Evolutionary conservation across 1,140 invertebrate species (phyloP), one percentile per base, ranked within the genome.

Genomic region (Streblospio benedicti): DNA sequence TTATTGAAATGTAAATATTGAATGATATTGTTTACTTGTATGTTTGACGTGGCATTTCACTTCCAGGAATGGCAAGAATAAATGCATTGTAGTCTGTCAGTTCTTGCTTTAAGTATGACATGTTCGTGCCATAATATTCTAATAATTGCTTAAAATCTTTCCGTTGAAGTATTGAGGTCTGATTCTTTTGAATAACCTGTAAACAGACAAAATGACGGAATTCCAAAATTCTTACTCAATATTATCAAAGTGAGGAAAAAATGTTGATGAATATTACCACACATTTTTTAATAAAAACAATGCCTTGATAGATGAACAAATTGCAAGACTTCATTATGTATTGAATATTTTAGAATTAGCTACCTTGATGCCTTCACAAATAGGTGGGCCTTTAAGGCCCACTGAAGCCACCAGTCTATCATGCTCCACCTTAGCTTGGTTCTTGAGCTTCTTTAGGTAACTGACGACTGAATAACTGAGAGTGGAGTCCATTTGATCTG

Each of bases 371-470:
- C 84, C 86, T 69, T 89, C 87, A 16, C 82, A 79, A 32, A 82
- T 77, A 4, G 67, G 71, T 72, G 65, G 81, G 75, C 61, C 80
- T 72, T 73, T 84, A 77, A 63, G 83, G 74, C 85, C 86, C 2
- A 89, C 86, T 16, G 76, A 76, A 2, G 72, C 71, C 28, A 81
- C 73, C 16, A 97, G 81, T 73, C 90, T 85, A 72, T 97, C 93
- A 76, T 93, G 95, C 74, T 97, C 93, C 52, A 88, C 82, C 79
- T 96, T 97, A 16, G 93, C 94, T 65, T 77, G 74, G 75, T 94
- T 94, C 81, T 97, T 98, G 61, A 97, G 81, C 72, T 91, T 86
- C 77, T 96, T 98, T 63, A 97, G 79, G 73, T 97, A 94, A 76
- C 91, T 95, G 60, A 94, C 83, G 5, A 98, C 91, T 59, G 86